Evolutionary conservation across 2,113 vertebrate species (phyloP).

Genomic region (Physeter macrocephalus): DNA sequence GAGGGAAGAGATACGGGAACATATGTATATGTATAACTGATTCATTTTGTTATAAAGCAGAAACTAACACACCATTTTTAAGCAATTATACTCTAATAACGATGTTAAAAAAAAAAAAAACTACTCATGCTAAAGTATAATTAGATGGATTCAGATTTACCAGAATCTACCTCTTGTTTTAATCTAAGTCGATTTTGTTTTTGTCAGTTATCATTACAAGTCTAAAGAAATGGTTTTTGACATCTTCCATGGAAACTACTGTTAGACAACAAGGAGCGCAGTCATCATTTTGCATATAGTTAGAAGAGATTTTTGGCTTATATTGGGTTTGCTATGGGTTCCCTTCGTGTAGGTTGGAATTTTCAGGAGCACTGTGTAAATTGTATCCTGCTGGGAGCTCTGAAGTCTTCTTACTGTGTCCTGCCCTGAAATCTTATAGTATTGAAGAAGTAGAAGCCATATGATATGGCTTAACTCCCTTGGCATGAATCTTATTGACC

Average conservation of each 20-base stretch:
- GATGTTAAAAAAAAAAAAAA: background rate
- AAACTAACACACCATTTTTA: too few species aligned
- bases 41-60: too few species aligned
- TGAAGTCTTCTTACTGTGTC: background rate
- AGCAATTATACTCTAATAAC: too few species aligned
- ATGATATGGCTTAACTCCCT: background rate
- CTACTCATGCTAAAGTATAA: background rate
- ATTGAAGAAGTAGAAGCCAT: background rate
- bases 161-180: background rate
- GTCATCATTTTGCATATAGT: background rate
- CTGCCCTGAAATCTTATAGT: background rate
- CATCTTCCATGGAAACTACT: background rate
- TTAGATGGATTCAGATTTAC: background rate
- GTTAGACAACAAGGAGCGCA: background rate
- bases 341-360: background rate
- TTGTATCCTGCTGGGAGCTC: background rate
- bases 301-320: background rate
- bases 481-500: background rate
- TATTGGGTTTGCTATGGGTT: background rate
- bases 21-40: too few species aligned
- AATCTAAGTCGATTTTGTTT: background rate
- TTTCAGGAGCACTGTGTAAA: background rate
- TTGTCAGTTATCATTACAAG: background rate
- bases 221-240: conserved; percentile 10
- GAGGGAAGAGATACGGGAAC: too few species aligned